Conservation (phyloP, 2,888 invertebrate species). For the Melangyna quadrimaculata region DNA sequence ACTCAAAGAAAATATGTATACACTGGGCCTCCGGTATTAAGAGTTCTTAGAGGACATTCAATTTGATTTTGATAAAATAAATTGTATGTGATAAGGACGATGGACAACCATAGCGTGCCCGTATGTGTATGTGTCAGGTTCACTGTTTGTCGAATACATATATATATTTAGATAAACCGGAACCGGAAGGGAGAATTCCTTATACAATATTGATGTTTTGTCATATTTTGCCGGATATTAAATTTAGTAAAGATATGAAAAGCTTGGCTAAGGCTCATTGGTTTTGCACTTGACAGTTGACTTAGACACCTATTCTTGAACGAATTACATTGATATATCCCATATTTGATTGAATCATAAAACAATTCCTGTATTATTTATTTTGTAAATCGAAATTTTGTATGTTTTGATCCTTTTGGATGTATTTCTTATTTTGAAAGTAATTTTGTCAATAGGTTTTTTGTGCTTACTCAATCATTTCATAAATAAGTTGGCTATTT, state of each 20-base stretch:
- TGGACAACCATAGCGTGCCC: background rate
- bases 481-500: too few relatives aligned
- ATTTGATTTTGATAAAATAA: slow-evolving; percentile 2
- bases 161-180: slow-evolving; percentile 6
- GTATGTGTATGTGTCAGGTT: background rate
- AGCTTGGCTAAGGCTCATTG: background rate
- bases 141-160: slow-evolving; percentile 5
- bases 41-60: slow-evolving; percentile 12
- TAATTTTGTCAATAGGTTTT: background rate
- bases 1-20: background rate
- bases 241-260: slow-evolving; percentile 20
- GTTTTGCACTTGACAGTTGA: slow-evolving; percentile 30
- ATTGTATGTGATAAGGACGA: slow-evolving; percentile 8
- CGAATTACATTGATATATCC: background rate
- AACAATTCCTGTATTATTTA: background rate
- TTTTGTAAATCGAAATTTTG: background rate
- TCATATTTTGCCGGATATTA: slow-evolving; percentile 31
- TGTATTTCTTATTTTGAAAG: background rate
- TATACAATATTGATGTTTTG: slow-evolving; percentile 27
- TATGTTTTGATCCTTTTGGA: background rate
- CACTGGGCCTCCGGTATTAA: background rate
- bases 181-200: slow-evolving; percentile 22
- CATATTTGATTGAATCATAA: slow-evolving; percentile 7
- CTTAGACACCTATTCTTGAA: background rate
- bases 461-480: too few relatives aligned